phyloP scores from a whole-genome alignment of 2,797 vertebrate species.

The Danio tinwini region DNA sequence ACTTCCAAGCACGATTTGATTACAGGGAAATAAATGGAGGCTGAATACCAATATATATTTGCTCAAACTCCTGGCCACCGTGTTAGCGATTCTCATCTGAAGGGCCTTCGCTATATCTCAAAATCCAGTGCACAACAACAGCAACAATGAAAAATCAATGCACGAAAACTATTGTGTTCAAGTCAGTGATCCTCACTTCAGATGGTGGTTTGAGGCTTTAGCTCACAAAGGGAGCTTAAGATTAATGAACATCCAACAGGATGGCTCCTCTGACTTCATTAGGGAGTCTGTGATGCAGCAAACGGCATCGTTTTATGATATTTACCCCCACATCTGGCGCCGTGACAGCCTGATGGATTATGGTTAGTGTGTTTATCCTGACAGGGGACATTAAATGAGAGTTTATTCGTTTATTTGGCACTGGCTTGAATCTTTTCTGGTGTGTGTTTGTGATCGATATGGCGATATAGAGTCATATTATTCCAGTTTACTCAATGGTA shows the following conservation, averaged over 20 bases:
- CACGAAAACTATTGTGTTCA: neutral
- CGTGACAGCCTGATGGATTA: constrained; percentile 67
- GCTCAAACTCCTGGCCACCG: constrained; percentile 9
- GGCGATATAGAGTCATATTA: constrained; percentile 6
- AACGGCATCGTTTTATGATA: constrained; percentile 60
- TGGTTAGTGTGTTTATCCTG: constrained; percentile 64
- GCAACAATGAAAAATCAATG: constrained; percentile 14
- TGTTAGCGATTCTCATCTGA: constrained; percentile 12
- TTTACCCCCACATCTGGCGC: constrained; percentile 70
- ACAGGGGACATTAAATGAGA: constrained; percentile 65
- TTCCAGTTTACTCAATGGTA: neutral
- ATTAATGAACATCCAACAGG: constrained; percentile 47
- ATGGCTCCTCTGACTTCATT: constrained; percentile 49
- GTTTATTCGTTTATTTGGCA: constrained; percentile 58
- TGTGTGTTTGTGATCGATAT: neutral
- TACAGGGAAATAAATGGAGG: constrained; percentile 36
- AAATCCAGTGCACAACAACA: constrained; percentile 6
- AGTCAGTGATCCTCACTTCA: constrained; percentile 13
- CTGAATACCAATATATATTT: constrained; percentile 3
- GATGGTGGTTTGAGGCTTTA: constrained; percentile 9
- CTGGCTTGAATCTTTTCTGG: constrained; percentile 13
- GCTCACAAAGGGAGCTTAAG: constrained; percentile 33
- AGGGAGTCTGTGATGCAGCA: constrained; percentile 47
- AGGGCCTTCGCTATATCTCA: constrained; percentile 32
- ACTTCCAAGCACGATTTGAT: constrained; percentile 39